Conservation (phyloP, 92 coral and sea anemone genomes). For the Muricea muricata region DNA sequence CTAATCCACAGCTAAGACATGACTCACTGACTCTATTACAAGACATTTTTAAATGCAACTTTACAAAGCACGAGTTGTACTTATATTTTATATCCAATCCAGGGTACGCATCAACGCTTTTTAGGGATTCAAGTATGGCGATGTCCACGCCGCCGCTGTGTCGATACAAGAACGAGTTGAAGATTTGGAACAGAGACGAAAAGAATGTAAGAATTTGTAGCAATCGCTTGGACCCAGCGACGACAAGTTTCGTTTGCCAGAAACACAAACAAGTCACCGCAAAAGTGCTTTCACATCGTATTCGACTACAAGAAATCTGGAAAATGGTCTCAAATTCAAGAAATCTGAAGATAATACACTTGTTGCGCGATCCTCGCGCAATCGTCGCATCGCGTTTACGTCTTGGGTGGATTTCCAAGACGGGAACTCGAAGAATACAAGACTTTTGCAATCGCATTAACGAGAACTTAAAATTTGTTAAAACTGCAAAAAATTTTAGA, state of each 20-base stretch:
- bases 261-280: constrained; percentile 59
- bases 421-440: constrained; percentile 44
- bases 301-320: constrained; percentile 55
- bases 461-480: constrained; percentile 59
- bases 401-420: constrained; percentile 77
- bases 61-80: constrained; percentile 75
- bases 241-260: constrained; percentile 69
- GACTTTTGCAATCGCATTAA: constrained; percentile 71
- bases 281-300: constrained; percentile 75
- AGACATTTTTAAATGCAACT: constrained; percentile 74
- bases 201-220: constrained; percentile 12
- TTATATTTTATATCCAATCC: constrained; percentile 64
- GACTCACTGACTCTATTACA: constrained; percentile 62
- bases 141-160: constrained; percentile 72
- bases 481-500: constrained; percentile 47
- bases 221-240: constrained; percentile 58
- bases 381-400: constrained; percentile 76
- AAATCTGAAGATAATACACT: constrained; percentile 70
- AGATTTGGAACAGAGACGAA: neutral
- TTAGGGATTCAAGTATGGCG: constrained; percentile 84
- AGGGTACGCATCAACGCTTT: constrained; percentile 57
- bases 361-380: constrained; percentile 93
- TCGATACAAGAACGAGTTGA: neutral
- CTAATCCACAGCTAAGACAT: constrained; percentile 58
- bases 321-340: constrained; percentile 27